A percentile compares a stretch with the other conserved stretches of the same genome.
Evolutionary conservation across 2,113 vertebrate species (phyloP).

Genomic region (Alethe diademata): DNA sequence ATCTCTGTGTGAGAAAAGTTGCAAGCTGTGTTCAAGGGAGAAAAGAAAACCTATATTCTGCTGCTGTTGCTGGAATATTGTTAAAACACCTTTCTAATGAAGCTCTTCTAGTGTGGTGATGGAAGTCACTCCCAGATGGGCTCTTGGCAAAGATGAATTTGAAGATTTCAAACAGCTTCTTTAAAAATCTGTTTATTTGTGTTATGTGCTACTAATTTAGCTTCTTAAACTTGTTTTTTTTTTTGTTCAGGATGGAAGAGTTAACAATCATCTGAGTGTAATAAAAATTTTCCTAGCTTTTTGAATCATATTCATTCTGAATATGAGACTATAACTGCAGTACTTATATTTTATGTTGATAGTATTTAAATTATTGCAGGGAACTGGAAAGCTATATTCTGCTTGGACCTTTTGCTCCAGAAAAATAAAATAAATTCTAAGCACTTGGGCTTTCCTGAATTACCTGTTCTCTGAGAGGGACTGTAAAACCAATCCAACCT

Average conservation of each 20-base stretch:
- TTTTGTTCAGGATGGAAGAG: background rate
- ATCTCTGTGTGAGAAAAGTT: background rate
- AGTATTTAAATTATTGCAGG: constrained; percentile 33
- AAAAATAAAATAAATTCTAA: background rate
- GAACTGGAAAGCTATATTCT: background rate
- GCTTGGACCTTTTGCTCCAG: background rate
- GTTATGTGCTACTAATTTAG: background rate
- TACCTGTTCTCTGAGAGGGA: background rate
- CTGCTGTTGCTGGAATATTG: background rate
- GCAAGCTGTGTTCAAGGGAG: background rate
- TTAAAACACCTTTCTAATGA: background rate
- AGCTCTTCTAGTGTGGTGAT: background rate
- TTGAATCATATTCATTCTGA: constrained; percentile 13
- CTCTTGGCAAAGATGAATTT: background rate
- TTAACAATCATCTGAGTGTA: background rate
- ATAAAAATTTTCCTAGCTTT: background rate
- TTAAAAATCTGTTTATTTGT: background rate
- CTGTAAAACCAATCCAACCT: background rate
- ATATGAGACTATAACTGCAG: background rate
- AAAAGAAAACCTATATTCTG: background rate
- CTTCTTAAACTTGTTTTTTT: background rate
- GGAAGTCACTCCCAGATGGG: background rate
- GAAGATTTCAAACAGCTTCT: background rate
- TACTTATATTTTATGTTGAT: constrained; percentile 6
- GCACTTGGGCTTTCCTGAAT: background rate